phyloP scores from a whole-genome alignment of 2,888 invertebrate species.

The Clistopyga incitator region DNA sequence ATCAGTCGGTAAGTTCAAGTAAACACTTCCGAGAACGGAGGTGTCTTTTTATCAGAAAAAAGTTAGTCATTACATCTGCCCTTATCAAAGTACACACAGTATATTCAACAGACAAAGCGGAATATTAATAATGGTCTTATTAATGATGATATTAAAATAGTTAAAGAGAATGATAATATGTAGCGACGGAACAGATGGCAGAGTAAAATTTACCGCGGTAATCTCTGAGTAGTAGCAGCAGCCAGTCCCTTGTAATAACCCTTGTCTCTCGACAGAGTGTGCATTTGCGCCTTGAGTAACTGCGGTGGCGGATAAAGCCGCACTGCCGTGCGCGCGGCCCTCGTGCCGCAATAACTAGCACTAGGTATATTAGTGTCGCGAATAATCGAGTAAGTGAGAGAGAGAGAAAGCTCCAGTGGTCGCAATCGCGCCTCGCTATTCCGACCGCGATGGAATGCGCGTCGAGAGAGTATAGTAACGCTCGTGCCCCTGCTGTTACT shows the following conservation, averaged over 20 bases:
- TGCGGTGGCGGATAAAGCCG: conserved; percentile 61
- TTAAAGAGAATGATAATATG: conserved; percentile 25
- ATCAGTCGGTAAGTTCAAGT: too few species aligned
- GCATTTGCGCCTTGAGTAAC: conserved; percentile 56
- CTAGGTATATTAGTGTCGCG: conserved; percentile 61
- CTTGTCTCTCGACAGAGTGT: conserved; percentile 40
- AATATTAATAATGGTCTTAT: background rate
- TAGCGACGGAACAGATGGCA: conserved; percentile 10
- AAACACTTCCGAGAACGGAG: too few species aligned
- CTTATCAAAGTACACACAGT: background rate
- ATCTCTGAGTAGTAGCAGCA: conserved; percentile 15
- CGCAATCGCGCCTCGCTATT: conserved; percentile 57
- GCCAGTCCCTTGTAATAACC: conserved; percentile 48
- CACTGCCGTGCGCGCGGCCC: conserved; percentile 20
- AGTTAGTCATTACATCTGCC: too few species aligned
- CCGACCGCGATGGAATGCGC: conserved; percentile 65
- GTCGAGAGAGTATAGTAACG: conserved; percentile 48
- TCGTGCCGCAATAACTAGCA: conserved; percentile 56
- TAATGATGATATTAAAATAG: background rate
- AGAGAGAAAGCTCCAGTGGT: conserved; percentile 55
- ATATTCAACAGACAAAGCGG: background rate
- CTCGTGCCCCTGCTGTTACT: conserved; percentile 44
- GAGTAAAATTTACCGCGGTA: conserved; percentile 31
- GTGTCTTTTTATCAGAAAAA: too few species aligned
- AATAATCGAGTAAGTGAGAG: conserved; percentile 67